Evolutionary conservation across 2,113 vertebrate species (phyloP), one percentile per base, ranked within the genome.

Genomic region (Hemiprocne comata): DNA sequence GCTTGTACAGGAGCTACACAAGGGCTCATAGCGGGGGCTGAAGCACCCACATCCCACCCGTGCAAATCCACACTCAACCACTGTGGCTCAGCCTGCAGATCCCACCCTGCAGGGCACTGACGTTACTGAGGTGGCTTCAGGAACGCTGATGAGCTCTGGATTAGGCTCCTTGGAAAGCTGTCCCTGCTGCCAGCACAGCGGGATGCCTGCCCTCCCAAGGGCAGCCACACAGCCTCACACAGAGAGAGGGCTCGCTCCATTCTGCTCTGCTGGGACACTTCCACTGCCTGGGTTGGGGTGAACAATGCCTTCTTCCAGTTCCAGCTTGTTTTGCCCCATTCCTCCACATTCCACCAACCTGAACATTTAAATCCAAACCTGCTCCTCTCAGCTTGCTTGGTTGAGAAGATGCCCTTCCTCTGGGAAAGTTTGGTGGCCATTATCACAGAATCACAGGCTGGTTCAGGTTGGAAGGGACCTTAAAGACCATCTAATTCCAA

Each of bases 201-300:
- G 44, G 70, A 42, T 1, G 2, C 29, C 31, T 3, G 40, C 44
- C 54, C 24, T 69, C 21, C 58, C 17, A 17, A 3, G 10, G 16
- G 33, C 66, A 60, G 29, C 19, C 21, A 21, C 44, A 46, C 19
- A 77, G 26, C 54, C 46, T n/a, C 31, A 16, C 40, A 48, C 7
- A 0, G 5, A 64, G 21, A 0, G 5, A 64, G 21, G 16, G 25
- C 13, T 53, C 0, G 0, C 34, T 64, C 2, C 4, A 23, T 53
- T 26, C 51, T 61, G 60, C 53, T 61, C 28, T 9, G 33, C 10
- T 36, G 46, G n/a, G 36, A 61, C 33, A 42, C 14, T 66, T 33
- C 26, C 57, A 15, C 17, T 48, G 23, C 66, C 17, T 21, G 50
- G 13, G 17, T 13, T 44, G 12, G 24, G 17, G 13, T n/a, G 28